Percentiles rank a stretch among this genome's conserved stretches.
phyloP scores from a whole-genome alignment of 2,113 vertebrate genomes.

The Paracyprichromis sp. region DNA sequence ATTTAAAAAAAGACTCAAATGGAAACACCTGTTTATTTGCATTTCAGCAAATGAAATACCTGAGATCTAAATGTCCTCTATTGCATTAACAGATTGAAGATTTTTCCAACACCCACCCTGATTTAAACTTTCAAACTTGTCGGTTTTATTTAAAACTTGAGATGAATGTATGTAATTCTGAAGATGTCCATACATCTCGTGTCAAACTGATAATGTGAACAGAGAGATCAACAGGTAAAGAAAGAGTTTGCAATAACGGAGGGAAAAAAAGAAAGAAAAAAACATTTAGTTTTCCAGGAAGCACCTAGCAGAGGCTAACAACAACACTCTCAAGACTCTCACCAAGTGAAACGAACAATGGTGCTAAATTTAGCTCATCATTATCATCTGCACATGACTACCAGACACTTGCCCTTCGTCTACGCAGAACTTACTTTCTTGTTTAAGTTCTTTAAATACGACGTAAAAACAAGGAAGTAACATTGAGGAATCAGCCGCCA shows the following conservation, averaged over 20 bases:
- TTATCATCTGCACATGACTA: neutral
- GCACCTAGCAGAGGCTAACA: neutral
- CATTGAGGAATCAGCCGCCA: neutral
- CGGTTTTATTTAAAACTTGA: neutral
- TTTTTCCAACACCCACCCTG: neutral
- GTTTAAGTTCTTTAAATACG: neutral
- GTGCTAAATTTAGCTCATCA: neutral
- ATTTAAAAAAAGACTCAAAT: neutral
- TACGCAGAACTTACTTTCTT: neutral
- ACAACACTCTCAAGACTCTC: neutral
- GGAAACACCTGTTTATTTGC: accelerated
- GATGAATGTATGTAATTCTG: neutral
- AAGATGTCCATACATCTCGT: neutral
- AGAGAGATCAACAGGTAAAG: neutral
- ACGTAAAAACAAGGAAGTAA: neutral
- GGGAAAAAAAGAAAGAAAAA: accelerated
- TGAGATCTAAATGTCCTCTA: neutral
- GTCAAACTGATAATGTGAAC: neutral
- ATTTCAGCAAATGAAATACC: neutral
- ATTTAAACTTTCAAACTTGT: no score
- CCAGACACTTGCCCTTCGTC: neutral
- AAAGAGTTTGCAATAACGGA: neutral
- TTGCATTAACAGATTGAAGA: neutral
- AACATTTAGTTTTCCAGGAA: neutral
- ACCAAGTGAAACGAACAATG: neutral